phyloP scores from a whole-genome alignment of 2,113 vertebrate species.

The Pluvianellus socialis region DNA sequence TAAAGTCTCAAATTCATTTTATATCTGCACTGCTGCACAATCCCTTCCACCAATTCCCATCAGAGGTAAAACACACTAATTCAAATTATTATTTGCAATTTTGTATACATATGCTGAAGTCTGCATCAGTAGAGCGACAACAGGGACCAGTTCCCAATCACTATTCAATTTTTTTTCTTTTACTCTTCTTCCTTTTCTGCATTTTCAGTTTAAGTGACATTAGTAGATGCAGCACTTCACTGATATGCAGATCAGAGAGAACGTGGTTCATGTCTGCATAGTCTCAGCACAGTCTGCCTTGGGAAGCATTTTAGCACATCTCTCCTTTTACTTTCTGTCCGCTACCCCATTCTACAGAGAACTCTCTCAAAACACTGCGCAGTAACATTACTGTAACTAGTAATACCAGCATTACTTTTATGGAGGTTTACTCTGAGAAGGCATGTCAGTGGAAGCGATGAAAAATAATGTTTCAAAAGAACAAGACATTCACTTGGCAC shows the following conservation, averaged over 20 bases:
- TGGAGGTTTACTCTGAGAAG: not conserved
- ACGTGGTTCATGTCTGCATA: not conserved
- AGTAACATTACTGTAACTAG: not conserved
- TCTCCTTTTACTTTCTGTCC: not conserved
- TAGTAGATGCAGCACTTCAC: not conserved
- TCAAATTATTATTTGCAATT: not conserved
- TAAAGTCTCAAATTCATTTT: not conserved
- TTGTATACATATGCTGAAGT: fast-evolving
- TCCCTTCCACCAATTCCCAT: not conserved
- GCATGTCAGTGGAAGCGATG: not conserved
- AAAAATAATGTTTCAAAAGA: not conserved
- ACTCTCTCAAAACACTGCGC: not conserved
- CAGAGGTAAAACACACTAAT: not conserved
- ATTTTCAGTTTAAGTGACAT: not conserved
- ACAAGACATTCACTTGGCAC: not conserved
- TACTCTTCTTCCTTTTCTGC: not conserved
- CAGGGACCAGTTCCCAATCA: not conserved
- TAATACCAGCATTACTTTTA: not conserved
- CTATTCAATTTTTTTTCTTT: not conserved
- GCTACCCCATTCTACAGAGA: not conserved
- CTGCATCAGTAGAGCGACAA: not conserved
- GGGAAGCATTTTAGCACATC: not conserved
- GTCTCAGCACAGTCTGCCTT: not conserved
- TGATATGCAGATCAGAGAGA: not conserved
- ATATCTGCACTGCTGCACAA: not conserved